Evolutionary conservation across 2,888 invertebrate species (phyloP).

Genomic region (Harpalus rufipes): DNA sequence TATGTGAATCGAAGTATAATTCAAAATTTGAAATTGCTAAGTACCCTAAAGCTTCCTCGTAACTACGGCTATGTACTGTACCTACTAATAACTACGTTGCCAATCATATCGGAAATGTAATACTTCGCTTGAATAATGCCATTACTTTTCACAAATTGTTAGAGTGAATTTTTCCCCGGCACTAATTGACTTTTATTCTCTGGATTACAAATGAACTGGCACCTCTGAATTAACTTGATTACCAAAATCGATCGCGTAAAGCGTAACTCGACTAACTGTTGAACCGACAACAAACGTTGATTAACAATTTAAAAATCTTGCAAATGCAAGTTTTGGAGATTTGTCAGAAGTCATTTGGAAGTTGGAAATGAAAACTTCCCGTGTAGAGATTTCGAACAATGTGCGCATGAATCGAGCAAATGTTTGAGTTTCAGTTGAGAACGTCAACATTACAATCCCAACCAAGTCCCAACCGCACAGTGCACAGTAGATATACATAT

Average conservation of each 20-base stretch:
- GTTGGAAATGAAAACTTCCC: constrained; percentile 34
- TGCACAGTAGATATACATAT: neutral
- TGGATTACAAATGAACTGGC: constrained; percentile 16
- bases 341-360: constrained; percentile 42
- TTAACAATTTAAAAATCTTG: constrained; percentile 19
- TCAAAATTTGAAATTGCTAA: too few species aligned
- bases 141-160: neutral
- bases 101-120: neutral
- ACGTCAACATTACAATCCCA: neutral
- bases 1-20: too few species aligned
- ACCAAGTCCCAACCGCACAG: too few species aligned
- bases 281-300: constrained; percentile 16
- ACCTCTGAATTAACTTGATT: constrained; percentile 26
- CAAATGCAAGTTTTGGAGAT: constrained; percentile 28
- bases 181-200: constrained; percentile 40
- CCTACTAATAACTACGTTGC: too few species aligned
- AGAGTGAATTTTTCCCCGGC: constrained; percentile 16
- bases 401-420: neutral
- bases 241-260: constrained; percentile 8
- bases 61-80: too few species aligned
- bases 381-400: constrained; percentile 16
- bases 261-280: neutral
- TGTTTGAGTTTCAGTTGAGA: constrained; percentile 14
- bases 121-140: neutral
- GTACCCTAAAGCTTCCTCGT: too few species aligned